Evolutionary conservation across 2,888 invertebrate genomes (phyloP), one percentile per base, ranked within the genome.

Genomic region (Heliconius cydno): DNA sequence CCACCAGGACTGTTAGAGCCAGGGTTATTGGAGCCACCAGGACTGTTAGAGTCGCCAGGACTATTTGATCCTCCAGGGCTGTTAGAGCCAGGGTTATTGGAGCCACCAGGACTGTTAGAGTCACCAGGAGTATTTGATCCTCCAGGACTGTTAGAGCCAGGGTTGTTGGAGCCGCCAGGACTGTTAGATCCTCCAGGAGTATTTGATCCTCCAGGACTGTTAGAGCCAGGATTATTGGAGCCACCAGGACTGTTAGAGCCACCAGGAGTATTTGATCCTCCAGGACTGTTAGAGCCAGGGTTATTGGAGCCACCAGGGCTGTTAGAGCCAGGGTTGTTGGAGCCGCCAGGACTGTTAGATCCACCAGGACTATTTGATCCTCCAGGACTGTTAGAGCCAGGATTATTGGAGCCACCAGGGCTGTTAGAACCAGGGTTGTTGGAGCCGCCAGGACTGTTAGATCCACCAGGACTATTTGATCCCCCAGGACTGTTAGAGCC

Each of bases 401-500:
- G 38, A 3, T 0, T 41, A 19, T 30, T 66, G 1, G 79, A 3
- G 28, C 76, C 10, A 0, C 77, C 57, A 5, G 77, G 30, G 25
- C 65, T 22, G 7, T 46, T 66, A 1, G 77, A 34, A 1, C 38
- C 60, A 28, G 76, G 41, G 15, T 12, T 67, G 22, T 34, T 67
- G 1, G 79, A 74, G 5, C 77, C 63, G 1, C 67, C 67, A 52
- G 71, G 28, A 22, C 25, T 46, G 3, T 28, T 71, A 4, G 80
- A 66, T 10, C 65, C 65, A 13, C 63, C 19, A 2, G 28, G 28
- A 28, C 28, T 28, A 28, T 28, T 28, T 1, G 28, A 28, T 1
- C 28, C 66, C 1, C 76, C 71, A 22, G 80, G 38, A n/a, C 28
- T 57, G 1, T 34, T n/a, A 1, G 67, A 13, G 30, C 79, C 79